Evolutionary conservation across 2,888 invertebrate genomes (phyloP), one percentile per base, ranked within the genome.

Genomic region (Spialia ferax): DNA sequence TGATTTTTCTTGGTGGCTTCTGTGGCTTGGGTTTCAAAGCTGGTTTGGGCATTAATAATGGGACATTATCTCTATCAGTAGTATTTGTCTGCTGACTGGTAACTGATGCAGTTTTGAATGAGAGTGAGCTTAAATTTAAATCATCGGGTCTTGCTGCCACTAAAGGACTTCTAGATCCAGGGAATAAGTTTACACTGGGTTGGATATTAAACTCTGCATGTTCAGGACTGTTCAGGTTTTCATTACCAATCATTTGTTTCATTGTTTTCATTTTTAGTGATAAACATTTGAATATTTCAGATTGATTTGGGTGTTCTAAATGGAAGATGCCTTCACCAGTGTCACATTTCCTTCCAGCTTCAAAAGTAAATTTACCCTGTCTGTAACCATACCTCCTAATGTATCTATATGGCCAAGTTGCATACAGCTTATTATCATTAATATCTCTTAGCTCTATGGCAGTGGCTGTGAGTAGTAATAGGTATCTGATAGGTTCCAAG

Each of bases 351-450:
- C 97, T 94, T 0, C 97, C 97, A 20, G 97, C 97, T 93, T 98
- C 97, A 86, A 98, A 97, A 38, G 97, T 97, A 81, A 98, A 97
- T 85, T 96, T 97, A 50, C 97, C 97, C 83, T 96, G 96, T 75
- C 97, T 95, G 78, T 97, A 97, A n/a, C 97, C 97, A 85, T 98
- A 97, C 70, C 97, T 94, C 70, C 97, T 94, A 73, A 98, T 97
- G 80, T 96, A 97, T 75, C 96, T 95, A 84, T 97, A 97, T 55
- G 97, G 97, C 97, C 97, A 98, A 57, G 96, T 97, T 70, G 96
- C 97, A 77, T 96, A 90, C 20, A 96, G 86, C 73, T 95, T 95
- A 76, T 94, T 95, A 74, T 96, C 94, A 79, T 95, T 95, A 61
- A 95, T 92, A 78, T 96, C 95, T 79, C 96, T 94, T 74, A 97